These are phyloP conservation scores for Hirudo medicinalis DNA, from an alignment of 1,140 invertebrate genomes.

Conservation along the genomic window DNA sequence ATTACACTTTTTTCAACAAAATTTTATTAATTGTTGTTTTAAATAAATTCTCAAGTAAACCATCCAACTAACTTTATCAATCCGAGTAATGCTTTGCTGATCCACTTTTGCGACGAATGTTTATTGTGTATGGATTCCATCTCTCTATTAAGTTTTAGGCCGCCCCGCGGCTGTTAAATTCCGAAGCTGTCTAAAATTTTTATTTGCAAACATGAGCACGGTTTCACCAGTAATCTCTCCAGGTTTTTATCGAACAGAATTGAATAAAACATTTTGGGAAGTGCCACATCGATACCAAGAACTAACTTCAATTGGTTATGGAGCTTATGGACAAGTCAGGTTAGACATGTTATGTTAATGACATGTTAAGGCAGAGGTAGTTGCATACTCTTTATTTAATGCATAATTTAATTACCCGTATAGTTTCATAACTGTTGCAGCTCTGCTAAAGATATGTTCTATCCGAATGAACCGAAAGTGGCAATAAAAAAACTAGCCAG, in stretches of 20 bases:
- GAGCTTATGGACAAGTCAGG: slow-evolving; percentile 96
- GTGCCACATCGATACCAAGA: slow-evolving; percentile 79
- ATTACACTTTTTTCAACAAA: no score
- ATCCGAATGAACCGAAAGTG: slow-evolving; percentile 32
- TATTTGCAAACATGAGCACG: not conserved
- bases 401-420: not conserved
- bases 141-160: no score
- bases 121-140: no score
- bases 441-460: not conserved
- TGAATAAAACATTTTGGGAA: slow-evolving; percentile 94
- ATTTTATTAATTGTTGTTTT: no score
- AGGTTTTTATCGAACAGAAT: slow-evolving; percentile 53
- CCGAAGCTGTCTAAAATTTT: not conserved
- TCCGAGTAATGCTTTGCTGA: no score
- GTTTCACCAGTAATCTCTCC: slow-evolving; percentile 8
- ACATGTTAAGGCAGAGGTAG: not conserved
- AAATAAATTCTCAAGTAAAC: no score
- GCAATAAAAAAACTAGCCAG: slow-evolving; percentile 47
- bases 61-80: no score
- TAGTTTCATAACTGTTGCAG: not conserved
- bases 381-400: not conserved
- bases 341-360: slow-evolving; percentile 40
- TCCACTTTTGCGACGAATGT: no score
- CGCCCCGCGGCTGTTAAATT: no score
- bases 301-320: slow-evolving; percentile 79